Conservation (phyloP, 2,113 vertebrate genomes). For the Pogona vitticeps region DNA sequence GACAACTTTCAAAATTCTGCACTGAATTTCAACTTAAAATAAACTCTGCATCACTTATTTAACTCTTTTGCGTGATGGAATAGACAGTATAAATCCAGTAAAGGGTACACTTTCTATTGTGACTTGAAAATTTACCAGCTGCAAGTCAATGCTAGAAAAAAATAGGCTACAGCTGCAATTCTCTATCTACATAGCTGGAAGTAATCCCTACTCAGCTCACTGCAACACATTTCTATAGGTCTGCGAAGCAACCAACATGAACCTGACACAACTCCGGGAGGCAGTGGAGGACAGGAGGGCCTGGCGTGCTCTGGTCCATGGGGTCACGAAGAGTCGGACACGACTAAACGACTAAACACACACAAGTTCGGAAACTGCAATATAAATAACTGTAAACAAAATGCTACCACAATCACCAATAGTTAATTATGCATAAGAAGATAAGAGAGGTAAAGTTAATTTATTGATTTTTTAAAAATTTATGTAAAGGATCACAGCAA, state of each 20-base stretch:
- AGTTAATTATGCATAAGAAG: slow-evolving; percentile 17
- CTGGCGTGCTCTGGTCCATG: too few species aligned
- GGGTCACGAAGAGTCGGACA: too few species aligned
- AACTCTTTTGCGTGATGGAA: not conserved
- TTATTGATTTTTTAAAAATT: slow-evolving; percentile 24
- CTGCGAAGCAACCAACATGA: too few species aligned
- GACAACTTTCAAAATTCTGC: not conserved
- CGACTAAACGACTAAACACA: too few species aligned
- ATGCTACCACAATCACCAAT: not conserved
- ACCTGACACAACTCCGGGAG: too few species aligned
- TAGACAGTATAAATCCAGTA: not conserved
- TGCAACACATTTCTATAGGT: not conserved
- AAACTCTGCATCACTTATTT: not conserved
- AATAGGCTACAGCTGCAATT: not conserved
- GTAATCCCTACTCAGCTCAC: not conserved
- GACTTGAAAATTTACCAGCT: not conserved
- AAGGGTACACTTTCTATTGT: not conserved
- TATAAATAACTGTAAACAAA: slow-evolving; percentile 8
- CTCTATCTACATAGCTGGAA: not conserved
- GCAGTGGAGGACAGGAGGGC: too few species aligned
- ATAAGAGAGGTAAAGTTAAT: slow-evolving; percentile 1
- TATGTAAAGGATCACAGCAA: slow-evolving; percentile 9
- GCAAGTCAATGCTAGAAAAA: not conserved
- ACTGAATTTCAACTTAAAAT: not conserved
- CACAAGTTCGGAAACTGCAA: too few species aligned